Conservation (phyloP, 2,888 invertebrate genomes). For the Sclerodermus sp. region DNA sequence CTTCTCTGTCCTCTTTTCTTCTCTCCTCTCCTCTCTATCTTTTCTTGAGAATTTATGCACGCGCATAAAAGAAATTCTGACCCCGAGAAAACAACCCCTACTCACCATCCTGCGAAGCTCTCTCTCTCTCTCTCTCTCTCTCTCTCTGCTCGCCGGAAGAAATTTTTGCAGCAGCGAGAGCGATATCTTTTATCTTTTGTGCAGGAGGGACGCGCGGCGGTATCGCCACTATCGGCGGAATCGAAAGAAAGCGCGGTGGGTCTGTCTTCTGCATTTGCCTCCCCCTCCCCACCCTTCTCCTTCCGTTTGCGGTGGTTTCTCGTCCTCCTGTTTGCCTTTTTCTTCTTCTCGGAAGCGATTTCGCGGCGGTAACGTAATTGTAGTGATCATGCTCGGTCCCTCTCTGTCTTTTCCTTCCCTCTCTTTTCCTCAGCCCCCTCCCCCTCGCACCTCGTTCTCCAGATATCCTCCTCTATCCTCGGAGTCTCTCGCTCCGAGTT, state of each 20-base stretch:
- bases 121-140: too few relatives aligned
- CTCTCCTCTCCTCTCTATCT: too few relatives aligned
- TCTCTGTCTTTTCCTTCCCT: constrained; percentile 5
- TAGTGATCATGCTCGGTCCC: constrained; percentile 36
- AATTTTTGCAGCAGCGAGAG: too few relatives aligned
- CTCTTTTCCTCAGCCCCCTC: constrained; percentile 3
- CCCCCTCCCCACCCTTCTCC: constrained; percentile 1
- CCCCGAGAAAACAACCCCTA: too few relatives aligned
- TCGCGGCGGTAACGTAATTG: constrained; percentile 50
- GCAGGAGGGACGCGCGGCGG: too few relatives aligned
- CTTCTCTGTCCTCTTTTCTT: too few relatives aligned
- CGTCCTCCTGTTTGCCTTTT: constrained; percentile 22
- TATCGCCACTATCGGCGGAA: neutral
- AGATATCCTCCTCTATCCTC: constrained; percentile 2
- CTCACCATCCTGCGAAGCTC: too few relatives aligned
- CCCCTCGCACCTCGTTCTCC: constrained; percentile 1
- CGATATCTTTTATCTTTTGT: too few relatives aligned
- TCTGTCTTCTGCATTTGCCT: neutral
- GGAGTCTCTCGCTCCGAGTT: constrained; percentile 9
- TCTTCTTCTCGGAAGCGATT: constrained; percentile 40
- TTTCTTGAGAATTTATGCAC: too few relatives aligned
- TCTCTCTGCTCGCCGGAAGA: too few relatives aligned
- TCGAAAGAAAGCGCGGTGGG: neutral
- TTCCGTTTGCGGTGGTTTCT: constrained; percentile 4
- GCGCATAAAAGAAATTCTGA: too few relatives aligned